Evolutionary conservation across 2,113 vertebrate species (phyloP), one percentile per base, ranked within the genome.

Genomic region (Sitta europaea): DNA sequence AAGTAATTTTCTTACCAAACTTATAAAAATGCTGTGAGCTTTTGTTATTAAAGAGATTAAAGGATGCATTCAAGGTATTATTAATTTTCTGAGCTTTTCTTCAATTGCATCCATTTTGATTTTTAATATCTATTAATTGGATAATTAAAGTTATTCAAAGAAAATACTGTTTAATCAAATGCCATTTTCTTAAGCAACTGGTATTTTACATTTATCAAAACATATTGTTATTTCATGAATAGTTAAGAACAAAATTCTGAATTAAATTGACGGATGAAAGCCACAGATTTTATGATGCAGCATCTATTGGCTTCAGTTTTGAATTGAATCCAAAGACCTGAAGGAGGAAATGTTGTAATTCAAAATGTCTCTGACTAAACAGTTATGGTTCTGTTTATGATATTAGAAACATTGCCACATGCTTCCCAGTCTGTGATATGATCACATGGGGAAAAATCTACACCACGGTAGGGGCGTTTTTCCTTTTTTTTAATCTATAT

Each of bases 281-380:
- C 13, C 42, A 27, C 29, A 42, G 36, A 90, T 82, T 92, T 90
- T 59, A 25, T 86, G 51, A 90, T 62, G 43, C 5, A 71, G 25
- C 11, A 63, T 40, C 55, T 45, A 67, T 23, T 84, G 43, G 78
- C 28, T 94, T 83, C n/a, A 59, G 59, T 22, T 86, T 94, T 94
- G 91, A 86, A 92, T 23, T 7, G 1, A 58, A 79, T 90, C 75
- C 78, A 95, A 83, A 86, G 45, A 76, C 67, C 38, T 54, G 86
- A 86, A 94, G 59, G 55, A 93, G 36, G 68, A 91, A 90, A 86
- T 48, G 24, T 22, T 90, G 45, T 42, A 76, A 79, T 80, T 86
- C 29, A 80, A 86, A 90, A 86, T 88, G n/a, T 58, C 79, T 94
- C 66, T 90, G 72, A 88, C 63, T 94, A 84, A 84, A 92, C 63